Percentiles rank a stretch among this genome's conserved stretches.
Conservation (phyloP, 2,113 vertebrate species). For the Podiceps cristatus region DNA sequence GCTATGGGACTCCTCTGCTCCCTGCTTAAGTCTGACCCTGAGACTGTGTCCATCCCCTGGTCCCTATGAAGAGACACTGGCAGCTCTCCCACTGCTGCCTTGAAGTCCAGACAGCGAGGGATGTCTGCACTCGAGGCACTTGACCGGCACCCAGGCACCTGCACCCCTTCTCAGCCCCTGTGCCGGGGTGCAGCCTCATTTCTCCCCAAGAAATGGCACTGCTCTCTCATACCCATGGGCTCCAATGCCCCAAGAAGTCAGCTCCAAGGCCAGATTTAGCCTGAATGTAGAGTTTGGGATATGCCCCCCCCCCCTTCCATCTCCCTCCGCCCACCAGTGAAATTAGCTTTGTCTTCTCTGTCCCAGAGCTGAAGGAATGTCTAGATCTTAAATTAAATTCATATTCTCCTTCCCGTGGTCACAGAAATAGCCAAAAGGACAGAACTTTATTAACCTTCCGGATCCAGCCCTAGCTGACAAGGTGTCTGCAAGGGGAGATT, state of each 20-base stretch:
- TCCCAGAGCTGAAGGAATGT: slow-evolving; percentile 51
- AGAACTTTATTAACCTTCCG: neutral
- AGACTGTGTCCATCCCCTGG: neutral
- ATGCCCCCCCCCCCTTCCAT: neutral
- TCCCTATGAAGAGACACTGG: neutral
- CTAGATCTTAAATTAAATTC: slow-evolving; percentile 64
- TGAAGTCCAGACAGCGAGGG: accelerated
- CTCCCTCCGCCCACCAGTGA: neutral
- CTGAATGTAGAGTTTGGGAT: neutral
- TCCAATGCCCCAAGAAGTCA: neutral
- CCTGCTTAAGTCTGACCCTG: neutral
- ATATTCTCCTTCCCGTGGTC: neutral
- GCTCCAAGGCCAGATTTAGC: neutral
- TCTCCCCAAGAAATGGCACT: neutral
- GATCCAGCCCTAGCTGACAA: neutral
- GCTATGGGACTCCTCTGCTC: neutral
- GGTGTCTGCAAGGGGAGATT: slow-evolving; percentile 4
- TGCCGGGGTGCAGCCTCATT: neutral
- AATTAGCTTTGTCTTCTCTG: slow-evolving; percentile 58
- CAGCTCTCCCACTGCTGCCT: neutral
- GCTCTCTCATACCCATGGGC: neutral
- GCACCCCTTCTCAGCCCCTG: neutral
- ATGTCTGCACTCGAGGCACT: accelerated
- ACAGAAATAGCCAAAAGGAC: neutral
- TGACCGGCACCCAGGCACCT: neutral